Conservation (phyloP, 2,888 invertebrate genomes). For the Ptychoptera contaminata region DNA sequence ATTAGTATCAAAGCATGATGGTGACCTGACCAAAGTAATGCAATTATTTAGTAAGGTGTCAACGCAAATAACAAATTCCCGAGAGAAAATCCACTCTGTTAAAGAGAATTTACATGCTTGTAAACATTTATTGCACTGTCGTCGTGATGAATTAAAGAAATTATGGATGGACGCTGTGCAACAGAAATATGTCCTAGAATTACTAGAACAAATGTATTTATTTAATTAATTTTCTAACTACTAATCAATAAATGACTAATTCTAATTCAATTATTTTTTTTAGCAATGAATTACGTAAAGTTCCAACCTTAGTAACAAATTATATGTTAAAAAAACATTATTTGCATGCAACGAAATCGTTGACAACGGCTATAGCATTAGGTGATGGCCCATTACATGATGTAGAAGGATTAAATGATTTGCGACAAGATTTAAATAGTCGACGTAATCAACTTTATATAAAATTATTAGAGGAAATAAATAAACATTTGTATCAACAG, state of each 20-base stretch:
- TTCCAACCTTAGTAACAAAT: constrained; percentile 49
- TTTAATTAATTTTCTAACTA: not conserved
- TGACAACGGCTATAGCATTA: constrained; percentile 51
- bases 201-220: constrained; percentile 66
- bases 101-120: constrained; percentile 72
- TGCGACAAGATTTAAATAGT: constrained; percentile 54
- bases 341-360: constrained; percentile 67
- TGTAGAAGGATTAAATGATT: constrained; percentile 70
- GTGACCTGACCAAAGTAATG: constrained; percentile 57
- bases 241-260: not conserved
- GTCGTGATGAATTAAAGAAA: constrained; percentile 81
- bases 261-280: too few species aligned
- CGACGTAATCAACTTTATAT: constrained; percentile 45
- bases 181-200: constrained; percentile 76
- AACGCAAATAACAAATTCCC: constrained; percentile 55
- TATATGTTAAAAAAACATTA: constrained; percentile 60
- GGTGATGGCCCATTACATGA: constrained; percentile 59
- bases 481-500: constrained; percentile 51
- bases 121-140: constrained; percentile 71
- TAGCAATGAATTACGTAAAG: constrained; percentile 59
- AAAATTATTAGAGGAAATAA: constrained; percentile 52
- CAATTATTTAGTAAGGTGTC: constrained; percentile 64
- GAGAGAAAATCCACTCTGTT: constrained; percentile 58
- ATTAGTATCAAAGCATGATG: constrained; percentile 73
- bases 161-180: constrained; percentile 94